phyloP scores from a whole-genome alignment of 2,888 invertebrate genomes.

The Eustalomyia histrio region DNA sequence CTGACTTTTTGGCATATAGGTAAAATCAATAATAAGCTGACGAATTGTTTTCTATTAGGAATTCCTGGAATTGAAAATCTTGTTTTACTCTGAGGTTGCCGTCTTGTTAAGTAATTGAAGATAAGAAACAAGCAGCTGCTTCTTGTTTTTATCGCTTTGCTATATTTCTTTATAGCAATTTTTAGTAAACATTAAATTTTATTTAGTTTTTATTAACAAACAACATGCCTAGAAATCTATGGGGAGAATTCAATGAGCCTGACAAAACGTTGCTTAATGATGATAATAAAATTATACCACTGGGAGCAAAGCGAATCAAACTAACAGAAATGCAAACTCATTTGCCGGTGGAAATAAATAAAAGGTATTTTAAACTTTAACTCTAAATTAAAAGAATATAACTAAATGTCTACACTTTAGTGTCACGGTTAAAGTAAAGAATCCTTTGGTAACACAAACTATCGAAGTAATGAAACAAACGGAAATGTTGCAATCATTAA shows the following conservation, averaged over 20 bases:
- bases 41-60: no score
- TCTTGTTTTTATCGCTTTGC: no score
- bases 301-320: conserved; percentile 70
- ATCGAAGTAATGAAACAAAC: conserved; percentile 79
- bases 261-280: conserved; percentile 55
- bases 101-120: no score
- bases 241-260: conserved; percentile 68
- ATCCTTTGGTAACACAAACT: conserved; percentile 78
- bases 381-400: no score
- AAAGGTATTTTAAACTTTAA: conserved; percentile 62
- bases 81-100: no score
- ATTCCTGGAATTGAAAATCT: no score
- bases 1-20: no score
- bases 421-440: conserved; percentile 72
- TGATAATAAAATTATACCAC: conserved; percentile 65
- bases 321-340: conserved; percentile 71
- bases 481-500: conserved; percentile 77
- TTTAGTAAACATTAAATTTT: no score
- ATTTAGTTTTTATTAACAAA: no score
- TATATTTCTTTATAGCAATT: no score
- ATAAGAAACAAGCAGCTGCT: no score
- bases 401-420: conserved; percentile 62
- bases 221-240: conserved; percentile 67
- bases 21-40: no score
- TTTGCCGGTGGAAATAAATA: conserved; percentile 62